Conservation (phyloP, 92 coral and sea anemone genomes). For the Epizoanthus scotinus region DNA sequence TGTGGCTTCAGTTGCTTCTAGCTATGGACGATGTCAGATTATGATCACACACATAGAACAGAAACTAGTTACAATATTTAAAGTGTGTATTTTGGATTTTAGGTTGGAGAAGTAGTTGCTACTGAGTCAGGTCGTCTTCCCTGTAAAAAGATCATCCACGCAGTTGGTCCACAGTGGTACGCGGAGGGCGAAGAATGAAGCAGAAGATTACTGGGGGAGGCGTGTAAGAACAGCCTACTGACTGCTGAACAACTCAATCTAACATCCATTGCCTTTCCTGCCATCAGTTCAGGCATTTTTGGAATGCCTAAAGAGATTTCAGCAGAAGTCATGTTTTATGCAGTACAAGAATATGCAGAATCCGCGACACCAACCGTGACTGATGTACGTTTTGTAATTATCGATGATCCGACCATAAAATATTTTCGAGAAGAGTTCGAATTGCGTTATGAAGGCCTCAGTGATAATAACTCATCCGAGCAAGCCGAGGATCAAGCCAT, state of each 20-base stretch:
- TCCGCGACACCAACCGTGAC: background rate
- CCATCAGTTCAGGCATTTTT: slow-evolving; percentile 53
- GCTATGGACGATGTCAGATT: too few species aligned
- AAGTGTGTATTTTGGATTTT: background rate
- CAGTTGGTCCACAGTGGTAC: slow-evolving; percentile 50
- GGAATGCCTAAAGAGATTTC: slow-evolving; percentile 40
- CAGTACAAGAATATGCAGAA: slow-evolving; percentile 25
- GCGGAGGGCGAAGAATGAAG: background rate
- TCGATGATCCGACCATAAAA: slow-evolving; percentile 37
- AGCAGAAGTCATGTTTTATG: slow-evolving; percentile 45
- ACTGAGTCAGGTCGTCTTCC: slow-evolving; percentile 50
- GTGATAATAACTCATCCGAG: background rate
- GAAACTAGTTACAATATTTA: too few species aligned
- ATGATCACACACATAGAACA: too few species aligned
- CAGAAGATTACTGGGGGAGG: slow-evolving; percentile 16
- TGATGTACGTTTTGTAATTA: slow-evolving; percentile 39
- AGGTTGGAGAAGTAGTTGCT: slow-evolving; percentile 35
- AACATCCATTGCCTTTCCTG: slow-evolving; percentile 47
- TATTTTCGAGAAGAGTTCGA: slow-evolving; percentile 31
- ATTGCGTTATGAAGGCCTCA: background rate
- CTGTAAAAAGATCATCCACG: slow-evolving; percentile 49
- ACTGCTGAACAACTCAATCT: slow-evolving; percentile 4
- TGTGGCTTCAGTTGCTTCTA: too few species aligned
- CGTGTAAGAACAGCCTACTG: background rate
- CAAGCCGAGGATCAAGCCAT: too few species aligned